Evolutionary conservation across 1,140 invertebrate species (phyloP).

Genomic region (Halotydeus destructor): DNA sequence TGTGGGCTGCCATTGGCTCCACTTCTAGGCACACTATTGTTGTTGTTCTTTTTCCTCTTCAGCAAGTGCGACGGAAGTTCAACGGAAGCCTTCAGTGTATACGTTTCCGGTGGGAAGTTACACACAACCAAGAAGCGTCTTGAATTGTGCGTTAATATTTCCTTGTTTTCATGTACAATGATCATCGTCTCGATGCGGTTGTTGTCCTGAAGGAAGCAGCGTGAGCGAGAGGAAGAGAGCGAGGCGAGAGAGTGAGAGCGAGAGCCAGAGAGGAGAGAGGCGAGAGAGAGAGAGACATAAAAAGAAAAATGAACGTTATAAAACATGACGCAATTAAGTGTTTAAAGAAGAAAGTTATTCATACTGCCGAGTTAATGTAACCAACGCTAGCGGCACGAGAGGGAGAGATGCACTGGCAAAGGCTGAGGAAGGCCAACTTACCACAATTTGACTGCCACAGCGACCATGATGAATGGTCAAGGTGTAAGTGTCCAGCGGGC

Average conservation of each 20-base stretch:
- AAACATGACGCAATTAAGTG: too few relatives aligned
- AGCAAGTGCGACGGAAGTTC: slow-evolving; percentile 8
- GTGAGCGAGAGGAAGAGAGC: not conserved
- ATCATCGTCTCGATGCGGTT: slow-evolving; percentile 47
- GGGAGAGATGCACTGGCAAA: too few relatives aligned
- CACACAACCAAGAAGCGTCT: slow-evolving; percentile 52
- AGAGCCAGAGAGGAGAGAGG: too few relatives aligned
- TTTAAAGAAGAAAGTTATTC: too few relatives aligned
- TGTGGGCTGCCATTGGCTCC: too few relatives aligned
- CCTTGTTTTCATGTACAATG: slow-evolving; percentile 52
- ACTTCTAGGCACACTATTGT: too few relatives aligned
- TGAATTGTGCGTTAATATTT: slow-evolving; percentile 55
- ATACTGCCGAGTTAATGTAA: too few relatives aligned
- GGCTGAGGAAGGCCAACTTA: too few relatives aligned
- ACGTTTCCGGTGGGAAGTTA: slow-evolving; percentile 50
- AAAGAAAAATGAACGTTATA: not conserved
- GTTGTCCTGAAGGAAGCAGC: slow-evolving; percentile 24
- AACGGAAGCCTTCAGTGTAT: slow-evolving; percentile 45
- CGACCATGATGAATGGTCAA: slow-evolving; percentile 46
- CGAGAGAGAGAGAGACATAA: too few relatives aligned
- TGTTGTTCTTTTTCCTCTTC: slow-evolving; percentile 4
- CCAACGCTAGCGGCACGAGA: too few relatives aligned
- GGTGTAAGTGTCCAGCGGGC: slow-evolving; percentile 42
- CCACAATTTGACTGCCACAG: slow-evolving; percentile 50
- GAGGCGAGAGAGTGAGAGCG: slow-evolving; percentile 6